Percentiles rank a stretch among this genome's conserved stretches.
Evolutionary conservation across 2,888 invertebrate species (phyloP).

Genomic region (Deilephila elpenor): DNA sequence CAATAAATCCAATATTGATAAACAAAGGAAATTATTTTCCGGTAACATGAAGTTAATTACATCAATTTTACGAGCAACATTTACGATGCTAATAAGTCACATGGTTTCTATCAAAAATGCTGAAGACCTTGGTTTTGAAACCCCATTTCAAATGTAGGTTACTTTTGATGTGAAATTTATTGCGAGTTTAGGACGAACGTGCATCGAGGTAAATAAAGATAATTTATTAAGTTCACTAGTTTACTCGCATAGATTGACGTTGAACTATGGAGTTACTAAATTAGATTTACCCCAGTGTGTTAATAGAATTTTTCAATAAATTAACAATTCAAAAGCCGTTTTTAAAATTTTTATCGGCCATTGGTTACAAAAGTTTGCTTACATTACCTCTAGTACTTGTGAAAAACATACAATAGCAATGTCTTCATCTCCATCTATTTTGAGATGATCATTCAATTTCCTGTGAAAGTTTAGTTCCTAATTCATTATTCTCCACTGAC

Average conservation of each 20-base stretch:
- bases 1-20: constrained; percentile 43
- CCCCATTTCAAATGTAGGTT: constrained; percentile 64
- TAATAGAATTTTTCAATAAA: too few relatives aligned
- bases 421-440: background rate
- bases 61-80: constrained; percentile 55
- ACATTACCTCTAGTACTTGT: too few relatives aligned
- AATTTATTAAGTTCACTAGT: constrained; percentile 69
- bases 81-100: constrained; percentile 50
- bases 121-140: constrained; percentile 61
- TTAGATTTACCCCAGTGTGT: background rate
- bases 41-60: constrained; percentile 39
- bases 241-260: constrained; percentile 52
- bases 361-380: too few relatives aligned
- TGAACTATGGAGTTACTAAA: constrained; percentile 45
- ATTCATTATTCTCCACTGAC: constrained; percentile 52
- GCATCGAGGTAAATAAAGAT: constrained; percentile 37
- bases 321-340: too few relatives aligned
- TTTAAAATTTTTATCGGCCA: too few relatives aligned
- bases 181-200: constrained; percentile 46
- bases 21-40: constrained; percentile 46
- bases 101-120: constrained; percentile 49
- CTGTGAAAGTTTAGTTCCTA: constrained; percentile 38
- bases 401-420: too few relatives aligned
- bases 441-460: background rate
- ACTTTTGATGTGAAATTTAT: constrained; percentile 70